Conservation (phyloP, 2,797 vertebrate species). For the Trichosurus vulpecula region DNA sequence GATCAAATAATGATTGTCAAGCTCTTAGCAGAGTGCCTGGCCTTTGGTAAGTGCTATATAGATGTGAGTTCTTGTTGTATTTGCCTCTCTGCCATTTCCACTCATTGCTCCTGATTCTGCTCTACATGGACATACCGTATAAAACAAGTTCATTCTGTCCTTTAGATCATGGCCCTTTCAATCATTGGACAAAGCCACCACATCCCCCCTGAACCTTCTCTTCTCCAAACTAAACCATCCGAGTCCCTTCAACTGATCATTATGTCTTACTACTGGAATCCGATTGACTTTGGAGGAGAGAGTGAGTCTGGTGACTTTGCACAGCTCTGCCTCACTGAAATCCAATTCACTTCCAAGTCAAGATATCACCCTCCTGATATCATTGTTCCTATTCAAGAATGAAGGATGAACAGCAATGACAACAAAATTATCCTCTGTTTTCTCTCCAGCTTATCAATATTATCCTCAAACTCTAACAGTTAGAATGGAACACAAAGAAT, state of each 20-base stretch:
- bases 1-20: not conserved
- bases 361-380: not conserved
- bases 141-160: not conserved
- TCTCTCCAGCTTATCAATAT: not conserved
- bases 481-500: not conserved
- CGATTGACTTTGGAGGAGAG: not conserved
- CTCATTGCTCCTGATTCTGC: not conserved
- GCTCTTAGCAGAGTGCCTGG: not conserved
- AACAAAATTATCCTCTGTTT: not conserved
- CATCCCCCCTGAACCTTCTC: not conserved
- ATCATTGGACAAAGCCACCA: not conserved
- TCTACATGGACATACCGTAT: not conserved
- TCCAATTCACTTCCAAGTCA: not conserved
- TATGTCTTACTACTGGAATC: not conserved
- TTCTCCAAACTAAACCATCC: not conserved
- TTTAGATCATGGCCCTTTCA: not conserved
- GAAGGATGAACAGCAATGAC: not conserved
- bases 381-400: not conserved
- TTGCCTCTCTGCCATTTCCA: not conserved
- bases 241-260: not conserved
- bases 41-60: not conserved
- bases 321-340: not conserved
- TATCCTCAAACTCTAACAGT: not conserved
- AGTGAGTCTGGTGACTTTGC: not conserved
- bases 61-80: not conserved